Conservation (phyloP, 2,113 vertebrate species). For the Tachycineta bicolor region DNA sequence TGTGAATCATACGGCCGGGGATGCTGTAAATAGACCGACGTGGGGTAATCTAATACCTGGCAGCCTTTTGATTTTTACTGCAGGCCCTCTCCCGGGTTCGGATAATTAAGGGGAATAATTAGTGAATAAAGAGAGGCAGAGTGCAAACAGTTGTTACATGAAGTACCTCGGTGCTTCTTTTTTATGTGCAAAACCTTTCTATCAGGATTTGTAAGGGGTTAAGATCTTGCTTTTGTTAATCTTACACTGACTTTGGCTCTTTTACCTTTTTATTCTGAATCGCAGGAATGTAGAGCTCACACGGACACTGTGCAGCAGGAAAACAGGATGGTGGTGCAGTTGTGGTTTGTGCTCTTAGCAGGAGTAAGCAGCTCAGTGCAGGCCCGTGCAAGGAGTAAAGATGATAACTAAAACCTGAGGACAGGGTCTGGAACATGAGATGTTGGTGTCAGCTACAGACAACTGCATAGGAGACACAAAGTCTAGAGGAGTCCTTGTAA, state of each 20-base stretch:
- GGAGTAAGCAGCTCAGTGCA: not conserved
- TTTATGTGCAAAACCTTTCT: not conserved
- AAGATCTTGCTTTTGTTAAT: not conserved
- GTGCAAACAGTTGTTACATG: not conserved
- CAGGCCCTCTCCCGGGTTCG: conserved; percentile 37
- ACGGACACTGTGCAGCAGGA: not conserved
- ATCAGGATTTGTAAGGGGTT: not conserved
- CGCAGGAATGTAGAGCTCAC: not conserved
- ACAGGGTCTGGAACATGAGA: conserved; percentile 50
- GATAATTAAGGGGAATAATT: conserved; percentile 30
- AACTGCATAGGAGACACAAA: conserved; percentile 47
- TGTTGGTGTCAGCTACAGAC: conserved; percentile 41
- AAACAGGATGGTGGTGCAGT: not conserved
- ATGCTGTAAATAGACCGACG: conserved; percentile 90
- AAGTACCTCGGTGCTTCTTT: not conserved
- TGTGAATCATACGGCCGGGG: conserved; percentile 87
- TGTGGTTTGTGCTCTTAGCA: not conserved
- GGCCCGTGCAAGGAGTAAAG: not conserved
- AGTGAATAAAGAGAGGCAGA: not conserved
- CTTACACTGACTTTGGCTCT: not conserved
- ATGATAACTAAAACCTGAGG: conserved; percentile 24
- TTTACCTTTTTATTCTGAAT: not conserved
- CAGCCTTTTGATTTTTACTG: conserved; percentile 84
- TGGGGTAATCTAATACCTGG: conserved; percentile 89
- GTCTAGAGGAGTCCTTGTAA: not conserved